Base-by-base conservation (phyloP, 2,113 vertebrate species). In the Capreolus pygargus region DNA sequence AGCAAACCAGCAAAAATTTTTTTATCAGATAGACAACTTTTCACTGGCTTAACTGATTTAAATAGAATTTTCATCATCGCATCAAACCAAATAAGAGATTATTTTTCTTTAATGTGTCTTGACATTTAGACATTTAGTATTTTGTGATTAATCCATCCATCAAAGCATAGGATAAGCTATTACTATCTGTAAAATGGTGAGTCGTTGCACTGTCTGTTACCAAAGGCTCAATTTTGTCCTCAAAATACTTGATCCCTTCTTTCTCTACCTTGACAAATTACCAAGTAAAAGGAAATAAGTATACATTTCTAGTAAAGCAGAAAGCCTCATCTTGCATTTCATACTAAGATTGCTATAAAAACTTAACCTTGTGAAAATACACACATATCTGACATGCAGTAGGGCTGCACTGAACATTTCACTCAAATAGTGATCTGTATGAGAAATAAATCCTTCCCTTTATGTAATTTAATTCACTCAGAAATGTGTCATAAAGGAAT, bases 391-490 rank as follows among this genome's bases (percentile, higher is more conserved):
- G 30, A 0, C 95, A 96, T 98, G 91, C 96, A 91, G 86, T n/a
- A 86, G n/a, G 84, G 12, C 83, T 92, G 89, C 88, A 94, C 87
- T 97, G 96, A 98, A 67, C 98, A 98, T 83, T 95, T 98, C 97
- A 97, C 95, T 97, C 97, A 95, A 97, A 55, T 82, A 97, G 94
- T 94, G 92, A 98, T 98, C 97, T 98, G 79, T 90, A 98, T 98
- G 96, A 97, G 95, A 98, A 98, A 97, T 98, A 89, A 96, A 97
- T 93, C 93, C 1, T 74, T 98, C 64, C 61, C 76, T 97, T 83
- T 79, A 74, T 78, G 54, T 47, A 97, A 96, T 95, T 93, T 97
- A 98, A 95, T 96, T 98, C 95, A 97, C 54, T 97, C 95, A 98
- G 96, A 94, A 87, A 98, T 98, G 91, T 0, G 19, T 97, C 97